A percentile compares a stretch with the other conserved stretches of the same genome.
These are phyloP conservation scores for Cryptoblepharus egeriae DNA, from an alignment of 2,797 vertebrate genomes.

Conservation along the genomic window DNA sequence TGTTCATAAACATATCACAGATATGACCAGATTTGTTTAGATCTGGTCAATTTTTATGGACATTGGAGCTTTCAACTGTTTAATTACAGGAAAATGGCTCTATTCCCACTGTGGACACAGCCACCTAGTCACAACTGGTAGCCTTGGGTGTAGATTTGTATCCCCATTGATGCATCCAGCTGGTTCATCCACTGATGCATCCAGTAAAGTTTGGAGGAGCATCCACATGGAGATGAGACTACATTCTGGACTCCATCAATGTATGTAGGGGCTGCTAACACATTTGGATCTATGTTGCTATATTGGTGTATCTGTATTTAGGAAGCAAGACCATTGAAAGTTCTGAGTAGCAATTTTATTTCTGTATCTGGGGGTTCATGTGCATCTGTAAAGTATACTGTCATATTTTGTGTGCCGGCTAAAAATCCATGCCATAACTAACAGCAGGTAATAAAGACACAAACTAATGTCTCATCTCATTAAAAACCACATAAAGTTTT, in stretches of 20 bases:
- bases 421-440: slow-evolving; percentile 55
- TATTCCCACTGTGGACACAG: neutral
- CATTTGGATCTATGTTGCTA: neutral
- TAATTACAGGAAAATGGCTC: too few species aligned
- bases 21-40: too few species aligned
- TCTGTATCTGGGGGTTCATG: slow-evolving; percentile 45
- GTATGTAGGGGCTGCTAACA: neutral
- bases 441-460: slow-evolving; percentile 60
- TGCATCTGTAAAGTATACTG: slow-evolving; percentile 60
- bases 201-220: neutral
- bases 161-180: neutral
- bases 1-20: too few species aligned
- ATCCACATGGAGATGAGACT: neutral
- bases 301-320: neutral
- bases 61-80: too few species aligned
- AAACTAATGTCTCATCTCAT: slow-evolving; percentile 52
- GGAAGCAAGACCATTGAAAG: slow-evolving; percentile 4
- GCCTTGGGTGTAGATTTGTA: neutral
- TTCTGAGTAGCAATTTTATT: slow-evolving; percentile 20
- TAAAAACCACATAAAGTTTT: slow-evolving; percentile 28
- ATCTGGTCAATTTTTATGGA: too few species aligned
- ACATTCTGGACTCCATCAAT: neutral
- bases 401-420: slow-evolving; percentile 52
- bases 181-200: neutral
- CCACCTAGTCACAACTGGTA: neutral